A percentile compares a stretch with the other conserved stretches of the same genome.
Evolutionary conservation across 1,140 invertebrate species (phyloP).

Genomic region (Ceratosolen fusciceps): DNA sequence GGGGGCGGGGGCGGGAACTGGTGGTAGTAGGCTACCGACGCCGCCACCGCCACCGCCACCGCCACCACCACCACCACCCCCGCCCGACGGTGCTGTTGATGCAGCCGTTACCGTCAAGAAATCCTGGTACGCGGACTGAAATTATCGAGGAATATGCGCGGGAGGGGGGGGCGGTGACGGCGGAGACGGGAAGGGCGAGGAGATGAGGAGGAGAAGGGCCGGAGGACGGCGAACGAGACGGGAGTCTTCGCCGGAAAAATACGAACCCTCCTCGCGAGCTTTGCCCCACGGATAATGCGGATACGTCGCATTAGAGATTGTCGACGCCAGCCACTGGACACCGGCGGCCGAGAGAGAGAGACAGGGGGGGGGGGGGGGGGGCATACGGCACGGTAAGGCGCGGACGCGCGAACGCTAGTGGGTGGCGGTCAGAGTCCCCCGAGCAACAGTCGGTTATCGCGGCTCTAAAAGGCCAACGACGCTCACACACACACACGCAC

Average conservation of each 20-base stretch:
- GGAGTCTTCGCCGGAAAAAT: too few species aligned
- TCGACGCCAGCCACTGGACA: too few species aligned
- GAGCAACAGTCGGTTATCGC: slow-evolving; percentile 1
- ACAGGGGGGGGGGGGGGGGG: background rate
- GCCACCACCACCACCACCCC: too few species aligned
- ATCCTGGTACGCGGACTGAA: slow-evolving; percentile 48
- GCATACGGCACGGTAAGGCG: background rate
- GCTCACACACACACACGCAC: too few species aligned
- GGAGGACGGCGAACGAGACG: background rate
- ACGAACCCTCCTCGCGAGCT: too few species aligned
- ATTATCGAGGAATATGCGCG: slow-evolving; percentile 27
- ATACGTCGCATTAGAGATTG: too few species aligned
- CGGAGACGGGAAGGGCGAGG: too few species aligned
- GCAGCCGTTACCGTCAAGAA: too few species aligned
- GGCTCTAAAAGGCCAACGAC: background rate
- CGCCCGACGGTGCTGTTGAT: too few species aligned
- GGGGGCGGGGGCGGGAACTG: slow-evolving; percentile 8
- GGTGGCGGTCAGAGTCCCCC: background rate
- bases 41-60: too few species aligned
- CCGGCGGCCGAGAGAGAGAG: slow-evolving; percentile 3
- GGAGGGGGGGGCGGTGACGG: slow-evolving; percentile 23
- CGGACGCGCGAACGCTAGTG: background rate
- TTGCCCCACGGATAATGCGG: too few species aligned
- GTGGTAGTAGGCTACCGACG: too few species aligned
- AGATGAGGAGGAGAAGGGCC: slow-evolving; percentile 1